phyloP scores from a whole-genome alignment of 1,140 invertebrate species.

The Hermetia illucens region DNA sequence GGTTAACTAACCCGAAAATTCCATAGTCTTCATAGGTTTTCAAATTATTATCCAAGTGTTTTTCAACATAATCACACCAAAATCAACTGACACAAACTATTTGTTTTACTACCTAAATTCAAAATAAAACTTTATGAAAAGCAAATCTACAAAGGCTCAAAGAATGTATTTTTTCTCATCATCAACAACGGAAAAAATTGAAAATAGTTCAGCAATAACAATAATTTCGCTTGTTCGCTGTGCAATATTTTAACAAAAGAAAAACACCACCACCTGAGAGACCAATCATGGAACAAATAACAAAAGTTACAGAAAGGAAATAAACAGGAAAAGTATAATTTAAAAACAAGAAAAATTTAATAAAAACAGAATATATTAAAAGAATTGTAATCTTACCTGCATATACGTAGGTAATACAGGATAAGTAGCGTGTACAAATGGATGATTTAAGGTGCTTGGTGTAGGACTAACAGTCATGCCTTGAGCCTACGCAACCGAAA shows the following conservation, averaged over 20 bases:
- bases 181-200: neutral
- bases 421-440: slow-evolving; percentile 32
- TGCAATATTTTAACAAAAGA: too few species aligned
- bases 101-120: too few species aligned
- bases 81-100: too few species aligned
- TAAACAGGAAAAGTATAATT: slow-evolving; percentile 5
- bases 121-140: neutral
- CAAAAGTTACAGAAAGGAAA: neutral
- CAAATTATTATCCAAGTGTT: too few species aligned
- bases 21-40: too few species aligned
- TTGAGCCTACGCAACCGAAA: slow-evolving; percentile 23
- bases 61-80: too few species aligned
- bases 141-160: neutral
- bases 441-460: slow-evolving; percentile 33
- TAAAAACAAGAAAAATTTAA: too few species aligned
- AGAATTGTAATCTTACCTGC: slow-evolving; percentile 25
- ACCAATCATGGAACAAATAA: too few species aligned
- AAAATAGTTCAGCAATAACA: neutral
- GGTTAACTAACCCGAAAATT: too few species aligned
- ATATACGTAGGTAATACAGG: slow-evolving; percentile 31
- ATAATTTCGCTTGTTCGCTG: neutral
- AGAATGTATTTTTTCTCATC: neutral
- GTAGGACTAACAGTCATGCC: slow-evolving; percentile 33
- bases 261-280: too few species aligned
- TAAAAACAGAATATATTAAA: neutral